Base-by-base conservation (phyloP, 2,888 invertebrate genomes). In the Physocephala rufipes region DNA sequence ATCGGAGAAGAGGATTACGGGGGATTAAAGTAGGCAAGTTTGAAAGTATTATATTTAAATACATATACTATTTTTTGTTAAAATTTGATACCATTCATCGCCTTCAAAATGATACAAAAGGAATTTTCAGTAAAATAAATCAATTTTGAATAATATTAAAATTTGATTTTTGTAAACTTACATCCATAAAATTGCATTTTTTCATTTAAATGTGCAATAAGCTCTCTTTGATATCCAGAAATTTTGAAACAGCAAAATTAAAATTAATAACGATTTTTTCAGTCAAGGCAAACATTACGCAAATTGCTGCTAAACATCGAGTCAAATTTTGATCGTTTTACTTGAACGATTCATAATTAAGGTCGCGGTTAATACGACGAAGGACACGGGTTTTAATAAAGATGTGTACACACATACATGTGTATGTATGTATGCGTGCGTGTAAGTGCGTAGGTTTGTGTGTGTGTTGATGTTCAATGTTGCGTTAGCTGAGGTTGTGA, bases 261-360 rank as follows among this genome's bases (percentile, higher is more conserved):
- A 49, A 36, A 36, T 36, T 36, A 36, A 36, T 36, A 36, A 36
- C 9, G 36, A 4, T 9, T 7, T 36, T 36, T 36, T 36, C 36
- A 36, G 9, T 36, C 36, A 9, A 36, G 36, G 36, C 9, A 9
- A 36, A 59, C 59, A 59, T 59, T 19, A n/a, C 30, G 30, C 59
- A 36, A 62, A 62, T 43, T 3, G 43, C 4, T 13, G 43, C 43
- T 36, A 16, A 19, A 2, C 28, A 43, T 62, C 24, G 62, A 16
- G 62, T 36, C 21, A 43, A 15, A 62, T 62, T 30, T 62, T 21
- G 19, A 19, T 13, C 28, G 36, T 43, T 62, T 62, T 19, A 62
- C 43, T 36, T 13, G 19, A n/a, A 21, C 19, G 36, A 43, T 62
- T n/a, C 15, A 36, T 43, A 62, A 62, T 36, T 43, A 62, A 7